These are phyloP conservation scores for Cosmorhoe ocellata DNA, from an alignment of 2,888 invertebrate genomes.

Conservation along the genomic window DNA sequence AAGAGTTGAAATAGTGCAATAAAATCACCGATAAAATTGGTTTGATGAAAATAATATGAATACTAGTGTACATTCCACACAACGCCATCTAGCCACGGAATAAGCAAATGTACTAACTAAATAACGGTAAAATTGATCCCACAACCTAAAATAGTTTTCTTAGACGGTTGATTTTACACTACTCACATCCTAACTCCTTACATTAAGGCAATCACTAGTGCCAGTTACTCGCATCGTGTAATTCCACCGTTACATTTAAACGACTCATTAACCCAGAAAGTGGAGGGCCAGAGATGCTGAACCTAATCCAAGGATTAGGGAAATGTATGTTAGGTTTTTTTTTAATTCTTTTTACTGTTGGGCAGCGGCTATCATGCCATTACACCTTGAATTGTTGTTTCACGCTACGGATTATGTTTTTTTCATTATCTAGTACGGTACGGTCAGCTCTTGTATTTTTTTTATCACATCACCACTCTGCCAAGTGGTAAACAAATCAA, in stretches of 20 bases:
- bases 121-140: too few species aligned
- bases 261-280: conserved; percentile 36
- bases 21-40: too few species aligned
- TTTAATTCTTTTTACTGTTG: conserved; percentile 27
- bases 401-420: not conserved
- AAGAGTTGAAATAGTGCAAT: too few species aligned
- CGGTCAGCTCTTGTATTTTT: not conserved
- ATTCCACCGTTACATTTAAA: conserved; percentile 27
- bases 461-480: too few species aligned
- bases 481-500: too few species aligned
- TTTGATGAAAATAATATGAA: too few species aligned
- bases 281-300: conserved; percentile 25
- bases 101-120: too few species aligned
- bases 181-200: not conserved
- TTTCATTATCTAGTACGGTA: not conserved
- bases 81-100: too few species aligned
- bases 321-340: conserved; percentile 31
- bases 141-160: too few species aligned
- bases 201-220: conserved; percentile 21
- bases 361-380: conserved; percentile 26
- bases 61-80: too few species aligned
- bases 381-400: conserved; percentile 24
- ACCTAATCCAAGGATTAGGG: conserved; percentile 30
- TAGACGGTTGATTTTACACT: too few species aligned
- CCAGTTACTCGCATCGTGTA: conserved; percentile 25